Percentiles rank a stretch among this genome's conserved stretches.
These are phyloP conservation scores for Cerceris ruficornis DNA, from an alignment of 2,888 invertebrate species.

Conservation along the genomic window DNA sequence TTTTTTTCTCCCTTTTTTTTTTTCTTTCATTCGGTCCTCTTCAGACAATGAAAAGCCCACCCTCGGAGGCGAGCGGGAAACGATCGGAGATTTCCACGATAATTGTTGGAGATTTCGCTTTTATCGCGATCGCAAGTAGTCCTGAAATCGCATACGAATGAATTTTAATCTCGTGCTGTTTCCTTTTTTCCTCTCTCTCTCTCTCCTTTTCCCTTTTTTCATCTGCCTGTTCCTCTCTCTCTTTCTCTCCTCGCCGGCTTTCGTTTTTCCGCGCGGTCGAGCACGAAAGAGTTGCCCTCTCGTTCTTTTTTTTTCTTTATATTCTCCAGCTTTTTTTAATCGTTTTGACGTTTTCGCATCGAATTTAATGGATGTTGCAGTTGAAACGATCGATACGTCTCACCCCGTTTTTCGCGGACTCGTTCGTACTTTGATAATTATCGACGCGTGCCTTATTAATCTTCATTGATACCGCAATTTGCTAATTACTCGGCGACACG, in stretches of 20 bases:
- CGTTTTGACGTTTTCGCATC: neutral
- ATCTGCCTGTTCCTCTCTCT: neutral
- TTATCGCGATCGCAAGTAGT: slow-evolving; percentile 42
- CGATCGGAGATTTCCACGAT: slow-evolving; percentile 62
- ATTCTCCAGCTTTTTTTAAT: too few relatives aligned
- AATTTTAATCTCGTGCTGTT: slow-evolving; percentile 59
- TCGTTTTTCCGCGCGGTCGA: neutral
- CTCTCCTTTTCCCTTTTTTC: neutral
- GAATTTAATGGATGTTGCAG: neutral
- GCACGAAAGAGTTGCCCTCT: neutral
- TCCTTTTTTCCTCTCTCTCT: neutral
- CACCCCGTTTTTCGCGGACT: neutral
- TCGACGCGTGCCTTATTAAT: neutral
- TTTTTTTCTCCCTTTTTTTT: slow-evolving; percentile 7
- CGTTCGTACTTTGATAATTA: neutral
- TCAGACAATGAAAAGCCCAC: slow-evolving; percentile 58
- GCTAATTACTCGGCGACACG: too few relatives aligned
- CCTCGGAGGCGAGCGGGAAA: slow-evolving; percentile 52
- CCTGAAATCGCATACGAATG: slow-evolving; percentile 47
- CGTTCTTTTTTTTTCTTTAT: neutral
- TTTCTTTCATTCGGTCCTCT: slow-evolving; percentile 42
- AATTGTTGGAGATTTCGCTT: slow-evolving; percentile 61
- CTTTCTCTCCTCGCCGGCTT: neutral
- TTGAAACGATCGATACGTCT: neutral
- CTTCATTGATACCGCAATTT: neutral